Conservation (phyloP, 2,797 vertebrate genomes). For the Todus mexicanus region DNA sequence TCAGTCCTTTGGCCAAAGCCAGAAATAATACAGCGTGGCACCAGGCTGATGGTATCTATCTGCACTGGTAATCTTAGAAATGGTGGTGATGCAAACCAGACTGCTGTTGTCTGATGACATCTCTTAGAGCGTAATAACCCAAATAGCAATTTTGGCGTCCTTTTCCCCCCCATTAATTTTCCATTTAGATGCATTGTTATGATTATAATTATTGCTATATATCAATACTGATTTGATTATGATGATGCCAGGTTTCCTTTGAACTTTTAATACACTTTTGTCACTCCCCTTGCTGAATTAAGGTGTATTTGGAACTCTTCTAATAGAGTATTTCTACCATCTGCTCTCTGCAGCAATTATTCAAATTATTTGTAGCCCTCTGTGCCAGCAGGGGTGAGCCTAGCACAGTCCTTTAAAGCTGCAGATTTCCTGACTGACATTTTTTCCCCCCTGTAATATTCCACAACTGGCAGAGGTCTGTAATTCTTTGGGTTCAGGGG, state of each 20-base stretch:
- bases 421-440: neutral
- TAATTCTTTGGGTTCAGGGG: neutral
- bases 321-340: neutral
- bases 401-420: neutral
- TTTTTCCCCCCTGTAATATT: neutral
- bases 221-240: neutral
- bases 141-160: neutral
- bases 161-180: neutral
- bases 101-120: neutral
- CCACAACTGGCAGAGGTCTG: neutral
- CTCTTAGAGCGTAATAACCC: neutral
- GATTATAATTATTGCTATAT: neutral
- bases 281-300: neutral
- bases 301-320: neutral
- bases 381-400: neutral
- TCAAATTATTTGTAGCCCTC: conserved; percentile 16
- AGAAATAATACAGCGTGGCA: neutral
- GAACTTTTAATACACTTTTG: neutral
- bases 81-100: neutral
- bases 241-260: neutral
- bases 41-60: too few relatives aligned
- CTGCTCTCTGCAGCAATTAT: conserved; percentile 24
- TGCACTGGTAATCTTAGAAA: neutral
- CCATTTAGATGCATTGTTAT: neutral
- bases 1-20: neutral